Conservation (phyloP, 2,113 vertebrate species). For the Mustela lutreola region DNA sequence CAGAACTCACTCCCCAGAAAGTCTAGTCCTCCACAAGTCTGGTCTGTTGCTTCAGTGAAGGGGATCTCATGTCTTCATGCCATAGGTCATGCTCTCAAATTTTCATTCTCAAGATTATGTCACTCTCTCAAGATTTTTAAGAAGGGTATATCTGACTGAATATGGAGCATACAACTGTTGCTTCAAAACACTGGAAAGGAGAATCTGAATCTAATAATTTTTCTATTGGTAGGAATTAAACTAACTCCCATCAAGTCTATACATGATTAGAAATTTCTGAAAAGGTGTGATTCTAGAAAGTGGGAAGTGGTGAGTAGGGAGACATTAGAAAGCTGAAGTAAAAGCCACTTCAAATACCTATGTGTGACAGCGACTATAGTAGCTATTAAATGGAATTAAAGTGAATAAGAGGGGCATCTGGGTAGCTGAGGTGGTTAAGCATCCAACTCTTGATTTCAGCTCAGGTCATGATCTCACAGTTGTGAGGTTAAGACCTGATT, state of each 20-base stretch:
- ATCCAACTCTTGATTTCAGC: neutral
- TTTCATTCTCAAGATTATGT: constrained; percentile 31
- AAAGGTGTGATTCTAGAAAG: neutral
- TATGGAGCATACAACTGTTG: neutral
- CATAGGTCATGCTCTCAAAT: neutral
- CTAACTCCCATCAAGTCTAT: neutral
- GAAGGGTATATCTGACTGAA: neutral
- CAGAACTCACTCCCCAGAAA: neutral
- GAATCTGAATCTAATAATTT: neutral
- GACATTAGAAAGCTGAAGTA: neutral
- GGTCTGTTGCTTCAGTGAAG: neutral
- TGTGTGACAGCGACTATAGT: neutral
- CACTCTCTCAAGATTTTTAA: neutral
- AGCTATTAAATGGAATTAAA: neutral
- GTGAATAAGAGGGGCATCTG: neutral
- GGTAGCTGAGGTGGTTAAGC: neutral
- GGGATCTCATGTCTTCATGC: neutral
- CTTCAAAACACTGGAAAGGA: neutral
- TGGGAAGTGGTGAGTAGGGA: neutral
- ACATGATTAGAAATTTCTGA: neutral
- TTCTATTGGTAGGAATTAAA: neutral
- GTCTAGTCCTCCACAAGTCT: neutral
- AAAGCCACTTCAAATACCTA: neutral
- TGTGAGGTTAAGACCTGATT: neutral
- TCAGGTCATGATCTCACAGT: neutral